Evolutionary conservation across 2,113 vertebrate genomes (phyloP), one percentile per base, ranked within the genome.

Genomic region (Cercocebus atys): DNA sequence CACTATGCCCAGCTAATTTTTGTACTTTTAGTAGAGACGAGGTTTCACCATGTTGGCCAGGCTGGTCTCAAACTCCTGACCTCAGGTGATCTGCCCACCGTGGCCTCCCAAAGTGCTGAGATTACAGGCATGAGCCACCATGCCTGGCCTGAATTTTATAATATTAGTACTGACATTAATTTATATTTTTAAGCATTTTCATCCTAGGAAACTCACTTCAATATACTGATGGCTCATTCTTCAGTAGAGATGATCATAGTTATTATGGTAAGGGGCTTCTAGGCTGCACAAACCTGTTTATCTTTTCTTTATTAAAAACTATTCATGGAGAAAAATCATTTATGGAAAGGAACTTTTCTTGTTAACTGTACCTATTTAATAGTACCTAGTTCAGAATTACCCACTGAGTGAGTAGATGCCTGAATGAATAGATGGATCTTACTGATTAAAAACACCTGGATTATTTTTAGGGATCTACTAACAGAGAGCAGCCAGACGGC

Each of bases 131-230:
- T 64, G 61, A 64, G 61, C 61, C 61, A 64, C 61, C 27, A 64
- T 1, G 61, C 27, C 61, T 6, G 61, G 27, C 27, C 23, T n/a
- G 43, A 94, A 27, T 43, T 90, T 38, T 81, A 13, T 61, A 92
- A 55, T 61, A n/a, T 6, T n/a, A 79, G 73, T 25, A 73, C 32
- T 88, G 86, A 94, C 88, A 72, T 92, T 79, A 89, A 93, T 83
- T 94, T 80, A 30, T 52, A 72, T 61, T 27, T 40, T 25, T 70
- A 61, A 86, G 25, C 38, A 90, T 73, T 94, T 90, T 95, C 25
- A 78, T 73, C 8, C 35, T 47, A 86, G 55, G 43, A n/a, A 25
- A 43, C 38, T 93, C 32, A 35, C 17, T 89, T 40, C 27, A 11
- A 11, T 30, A 35, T 8, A 86, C 22, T 45, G 50, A 73, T 75